phyloP scores from a whole-genome alignment of 2,113 vertebrate genomes.

The Notothenia rossii region DNA sequence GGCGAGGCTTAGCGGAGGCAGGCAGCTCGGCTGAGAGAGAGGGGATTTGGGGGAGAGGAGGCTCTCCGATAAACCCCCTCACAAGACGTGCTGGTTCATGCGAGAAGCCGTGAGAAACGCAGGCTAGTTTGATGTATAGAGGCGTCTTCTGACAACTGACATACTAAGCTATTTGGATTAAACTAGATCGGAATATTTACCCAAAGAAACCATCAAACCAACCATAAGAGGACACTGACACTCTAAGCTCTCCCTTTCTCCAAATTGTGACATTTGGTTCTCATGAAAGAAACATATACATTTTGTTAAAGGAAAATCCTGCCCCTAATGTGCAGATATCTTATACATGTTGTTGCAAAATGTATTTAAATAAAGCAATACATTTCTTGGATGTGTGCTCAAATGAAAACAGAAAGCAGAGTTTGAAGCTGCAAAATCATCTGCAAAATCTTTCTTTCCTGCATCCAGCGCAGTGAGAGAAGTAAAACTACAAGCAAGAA shows the following conservation, averaged over 20 bases:
- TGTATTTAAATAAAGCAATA: too few relatives aligned
- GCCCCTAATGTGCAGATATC: too few relatives aligned
- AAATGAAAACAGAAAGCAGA: too few relatives aligned
- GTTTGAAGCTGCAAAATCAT: too few relatives aligned
- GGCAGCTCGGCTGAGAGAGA: conserved; percentile 44
- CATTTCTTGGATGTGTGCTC: too few relatives aligned
- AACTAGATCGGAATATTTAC: conserved; percentile 22
- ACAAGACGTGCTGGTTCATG: conserved; percentile 35
- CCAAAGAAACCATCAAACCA: conserved; percentile 18
- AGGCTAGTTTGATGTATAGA: not conserved
- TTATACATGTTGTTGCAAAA: too few relatives aligned
- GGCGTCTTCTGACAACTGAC: conserved; percentile 20
- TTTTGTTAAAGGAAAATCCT: not conserved
- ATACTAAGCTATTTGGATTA: conserved; percentile 27
- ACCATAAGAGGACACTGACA: not conserved
- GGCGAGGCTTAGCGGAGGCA: conserved; percentile 56
- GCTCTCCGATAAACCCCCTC: conserved; percentile 31
- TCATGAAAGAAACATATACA: not conserved
- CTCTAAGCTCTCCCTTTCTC: not conserved
- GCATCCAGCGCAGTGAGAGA: too few relatives aligned
- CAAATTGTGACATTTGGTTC: not conserved
- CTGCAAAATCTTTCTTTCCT: too few relatives aligned
- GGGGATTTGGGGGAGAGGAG: conserved; percentile 59
- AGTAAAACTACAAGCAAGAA: too few relatives aligned
- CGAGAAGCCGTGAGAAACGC: conserved; percentile 27